Evolutionary conservation across 2,113 vertebrate species (phyloP).

Genomic region (Setophaga coronata): DNA sequence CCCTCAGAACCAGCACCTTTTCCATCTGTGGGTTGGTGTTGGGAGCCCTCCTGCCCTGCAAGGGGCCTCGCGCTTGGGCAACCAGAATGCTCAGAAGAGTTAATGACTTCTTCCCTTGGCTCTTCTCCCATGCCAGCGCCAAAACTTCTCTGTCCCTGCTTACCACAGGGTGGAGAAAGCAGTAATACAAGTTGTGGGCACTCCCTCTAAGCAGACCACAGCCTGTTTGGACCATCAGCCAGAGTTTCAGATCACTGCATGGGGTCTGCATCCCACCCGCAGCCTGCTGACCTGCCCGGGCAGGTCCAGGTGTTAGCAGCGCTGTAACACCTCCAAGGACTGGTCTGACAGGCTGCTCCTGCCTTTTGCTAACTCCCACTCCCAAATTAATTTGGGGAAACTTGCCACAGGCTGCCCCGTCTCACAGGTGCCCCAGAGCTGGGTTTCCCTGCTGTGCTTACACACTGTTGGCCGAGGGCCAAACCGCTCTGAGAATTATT

Average conservation of each 20-base stretch:
- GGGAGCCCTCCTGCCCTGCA: rapidly evolving
- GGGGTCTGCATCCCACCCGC: background rate
- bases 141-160: background rate
- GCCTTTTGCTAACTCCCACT: background rate
- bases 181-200: background rate
- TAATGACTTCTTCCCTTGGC: background rate
- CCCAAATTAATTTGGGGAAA: background rate
- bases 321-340: background rate
- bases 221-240: background rate
- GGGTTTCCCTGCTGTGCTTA: background rate
- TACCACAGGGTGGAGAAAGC: background rate
- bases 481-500: background rate
- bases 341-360: slow-evolving; percentile 12
- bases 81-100: rapidly evolving
- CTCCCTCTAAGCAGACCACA: background rate
- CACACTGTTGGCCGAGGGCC: rapidly evolving
- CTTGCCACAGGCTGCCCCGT: background rate
- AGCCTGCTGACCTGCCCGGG: background rate
- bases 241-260: rapidly evolving
- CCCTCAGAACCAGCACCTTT: background rate
- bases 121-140: background rate
- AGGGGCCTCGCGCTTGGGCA: rapidly evolving
- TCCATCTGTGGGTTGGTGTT: background rate
- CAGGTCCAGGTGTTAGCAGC: background rate
- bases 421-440: background rate